A percentile compares a stretch with the other conserved stretches of the same genome.
phyloP scores from a whole-genome alignment of 2,797 vertebrate genomes.

The Hyperoplus lanceolatus region DNA sequence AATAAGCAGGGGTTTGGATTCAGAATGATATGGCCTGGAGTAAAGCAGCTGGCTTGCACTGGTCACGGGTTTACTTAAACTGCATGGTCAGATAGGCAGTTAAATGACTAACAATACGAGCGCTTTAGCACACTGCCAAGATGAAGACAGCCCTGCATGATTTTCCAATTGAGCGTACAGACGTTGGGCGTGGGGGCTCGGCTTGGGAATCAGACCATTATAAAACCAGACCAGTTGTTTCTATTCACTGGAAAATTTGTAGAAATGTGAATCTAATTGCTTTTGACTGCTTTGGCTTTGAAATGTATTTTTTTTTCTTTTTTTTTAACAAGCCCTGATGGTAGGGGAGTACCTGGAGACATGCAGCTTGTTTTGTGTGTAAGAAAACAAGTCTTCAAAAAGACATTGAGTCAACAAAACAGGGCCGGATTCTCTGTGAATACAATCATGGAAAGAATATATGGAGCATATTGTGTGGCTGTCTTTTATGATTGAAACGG shows the following conservation, averaged over 20 bases:
- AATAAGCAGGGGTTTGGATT: conserved; percentile 53
- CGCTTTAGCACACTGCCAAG: conserved; percentile 62
- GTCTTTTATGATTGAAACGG: conserved; percentile 53
- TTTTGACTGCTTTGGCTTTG: conserved; percentile 62
- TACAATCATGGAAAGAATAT: conserved; percentile 44
- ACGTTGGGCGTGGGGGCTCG: conserved; percentile 59
- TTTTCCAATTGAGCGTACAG: conserved; percentile 77
- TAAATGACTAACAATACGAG: conserved; percentile 70
- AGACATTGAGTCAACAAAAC: conserved; percentile 37
- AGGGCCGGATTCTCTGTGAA: conserved; percentile 22
- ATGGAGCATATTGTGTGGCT: conserved; percentile 32
- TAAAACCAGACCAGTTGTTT: conserved; percentile 70
- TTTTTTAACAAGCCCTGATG: conserved; percentile 24
- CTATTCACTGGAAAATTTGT: conserved; percentile 73
- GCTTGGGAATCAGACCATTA: conserved; percentile 60
- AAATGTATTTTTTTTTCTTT: conserved; percentile 1
- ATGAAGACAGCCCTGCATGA: conserved; percentile 71
- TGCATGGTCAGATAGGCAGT: conserved; percentile 71
- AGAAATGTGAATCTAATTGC: conserved; percentile 77
- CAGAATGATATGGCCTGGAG: conserved; percentile 66
- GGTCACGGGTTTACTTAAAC: conserved; percentile 74
- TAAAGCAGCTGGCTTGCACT: conserved; percentile 77
- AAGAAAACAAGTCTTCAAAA: conserved; percentile 46
- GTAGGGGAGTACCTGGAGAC: conserved; percentile 45
- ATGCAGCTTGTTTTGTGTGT: conserved; percentile 47